phyloP scores from a whole-genome alignment of 2,888 invertebrate species.

The Hemithea aestivaria region DNA sequence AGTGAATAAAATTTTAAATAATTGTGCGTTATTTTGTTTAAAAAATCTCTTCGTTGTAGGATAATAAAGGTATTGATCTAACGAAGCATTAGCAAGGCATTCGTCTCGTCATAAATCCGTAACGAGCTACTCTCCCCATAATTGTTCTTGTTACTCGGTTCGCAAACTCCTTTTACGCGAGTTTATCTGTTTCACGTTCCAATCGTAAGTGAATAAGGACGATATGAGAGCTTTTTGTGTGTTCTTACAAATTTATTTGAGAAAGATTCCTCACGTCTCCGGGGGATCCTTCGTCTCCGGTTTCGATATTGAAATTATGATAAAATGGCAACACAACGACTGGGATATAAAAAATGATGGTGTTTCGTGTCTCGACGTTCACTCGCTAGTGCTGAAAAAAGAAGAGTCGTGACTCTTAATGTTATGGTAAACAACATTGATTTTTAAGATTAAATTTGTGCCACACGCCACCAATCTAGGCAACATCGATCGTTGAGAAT shows the following conservation, averaged over 20 bases:
- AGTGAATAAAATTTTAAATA: too few relatives aligned
- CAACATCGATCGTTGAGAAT: too few relatives aligned
- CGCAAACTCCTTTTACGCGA: constrained; percentile 28
- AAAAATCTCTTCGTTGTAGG: too few relatives aligned
- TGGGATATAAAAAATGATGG: constrained; percentile 15
- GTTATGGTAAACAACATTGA: too few relatives aligned
- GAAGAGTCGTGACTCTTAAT: too few relatives aligned
- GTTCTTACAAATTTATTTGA: constrained; percentile 22
- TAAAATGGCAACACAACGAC: constrained; percentile 23
- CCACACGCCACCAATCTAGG: too few relatives aligned
- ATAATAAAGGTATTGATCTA: constrained; percentile 25
- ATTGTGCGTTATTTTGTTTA: too few relatives aligned
- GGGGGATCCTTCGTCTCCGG: constrained; percentile 22
- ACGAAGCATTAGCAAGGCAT: constrained; percentile 22
- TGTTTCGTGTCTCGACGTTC: too few relatives aligned
- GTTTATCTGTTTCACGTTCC: constrained; percentile 26
- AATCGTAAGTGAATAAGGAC: constrained; percentile 23
- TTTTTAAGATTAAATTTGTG: too few relatives aligned
- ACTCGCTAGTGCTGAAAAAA: too few relatives aligned
- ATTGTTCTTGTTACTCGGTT: constrained; percentile 39
- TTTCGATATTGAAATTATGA: constrained; percentile 31
- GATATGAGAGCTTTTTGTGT: constrained; percentile 22
- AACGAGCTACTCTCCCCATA: constrained; percentile 34
- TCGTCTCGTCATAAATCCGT: constrained; percentile 35
- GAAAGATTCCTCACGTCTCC: constrained; percentile 21